Evolutionary conservation across 35 echinoderm and acorn worm species (phyloP), one percentile per base, ranked within the genome.

Genomic region (Ophiothrix spiculata): DNA sequence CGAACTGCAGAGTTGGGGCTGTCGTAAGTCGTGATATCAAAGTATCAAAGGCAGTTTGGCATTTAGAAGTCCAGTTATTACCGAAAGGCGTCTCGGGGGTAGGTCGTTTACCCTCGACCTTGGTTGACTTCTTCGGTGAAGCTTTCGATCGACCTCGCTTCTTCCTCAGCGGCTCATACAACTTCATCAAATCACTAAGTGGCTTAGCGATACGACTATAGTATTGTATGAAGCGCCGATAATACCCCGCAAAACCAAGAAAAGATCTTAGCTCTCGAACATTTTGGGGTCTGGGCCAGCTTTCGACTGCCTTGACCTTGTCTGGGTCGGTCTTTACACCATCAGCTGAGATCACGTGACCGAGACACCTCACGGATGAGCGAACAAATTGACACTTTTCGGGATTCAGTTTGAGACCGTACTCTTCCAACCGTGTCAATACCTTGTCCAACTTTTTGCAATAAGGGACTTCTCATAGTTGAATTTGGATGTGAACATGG

Each of bases 181-280:
- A 32, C 12, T 25, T 40, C 0, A 80, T 88, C 64, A 93, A 76
- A 8, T 83, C 64, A 86, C 81, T 85, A 14, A 94, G 38, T 0
- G 93, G 90, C 38, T 75, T 76, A 21, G 93, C 86, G 39, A 96
- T 92, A 29, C 54, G 23, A 31, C 69, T 80, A 78, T 89, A 92
- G 39, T 79, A 1, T 31, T 75, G 32, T 17, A 96, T 77, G 37
- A 96, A 96, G 34, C 93, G 46, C 39, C 93, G 83, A 54, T 92
- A 97, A 80, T 97, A 92, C 0, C 90, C 90, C 12, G 90, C 64
- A 60, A 97, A 97, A 0, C 94, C 94, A 0, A 97, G 40, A 32
- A 92, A 97, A 4, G 90, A 87, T 75, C 87, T 90, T 10, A 97
- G 39, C 33, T 97, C 87, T 40, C 56, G 54, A 0, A 77, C 87